Evolutionary conservation across 2,888 invertebrate species (phyloP).

Genomic region (Luffia ferchaultella): DNA sequence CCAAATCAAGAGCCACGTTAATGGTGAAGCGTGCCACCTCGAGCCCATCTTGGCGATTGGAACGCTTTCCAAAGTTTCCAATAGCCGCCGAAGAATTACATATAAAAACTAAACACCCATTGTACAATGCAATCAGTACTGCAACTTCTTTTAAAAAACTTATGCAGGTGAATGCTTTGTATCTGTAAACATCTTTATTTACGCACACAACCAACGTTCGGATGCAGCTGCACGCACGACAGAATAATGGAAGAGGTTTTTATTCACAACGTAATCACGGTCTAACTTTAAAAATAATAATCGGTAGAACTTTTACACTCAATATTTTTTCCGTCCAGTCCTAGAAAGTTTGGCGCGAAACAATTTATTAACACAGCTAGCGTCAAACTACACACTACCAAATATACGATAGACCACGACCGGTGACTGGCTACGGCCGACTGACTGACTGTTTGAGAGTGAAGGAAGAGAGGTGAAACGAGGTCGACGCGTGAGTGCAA

Average conservation of each 20-base stretch:
- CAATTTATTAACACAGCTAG: too few species aligned
- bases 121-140: neutral
- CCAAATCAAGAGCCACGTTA: constrained; percentile 54
- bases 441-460: too few species aligned
- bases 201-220: neutral
- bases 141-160: neutral
- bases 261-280: neutral
- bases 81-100: neutral
- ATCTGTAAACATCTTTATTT: neutral
- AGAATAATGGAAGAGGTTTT: neutral
- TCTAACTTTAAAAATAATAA: neutral
- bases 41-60: constrained; percentile 42
- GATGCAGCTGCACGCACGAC: neutral
- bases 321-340: neutral
- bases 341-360: neutral
- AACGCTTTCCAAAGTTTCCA: constrained; percentile 49
- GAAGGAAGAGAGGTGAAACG: too few species aligned
- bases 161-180: neutral
- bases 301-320: neutral
- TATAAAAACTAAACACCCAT: constrained; percentile 30
- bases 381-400: too few species aligned
- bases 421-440: too few species aligned
- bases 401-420: too few species aligned
- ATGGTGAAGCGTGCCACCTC: constrained; percentile 53
- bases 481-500: too few species aligned